These are phyloP conservation scores for Dolichallabes microphthalmus DNA, from an alignment of 2,113 vertebrate species.

Conservation along the genomic window DNA sequence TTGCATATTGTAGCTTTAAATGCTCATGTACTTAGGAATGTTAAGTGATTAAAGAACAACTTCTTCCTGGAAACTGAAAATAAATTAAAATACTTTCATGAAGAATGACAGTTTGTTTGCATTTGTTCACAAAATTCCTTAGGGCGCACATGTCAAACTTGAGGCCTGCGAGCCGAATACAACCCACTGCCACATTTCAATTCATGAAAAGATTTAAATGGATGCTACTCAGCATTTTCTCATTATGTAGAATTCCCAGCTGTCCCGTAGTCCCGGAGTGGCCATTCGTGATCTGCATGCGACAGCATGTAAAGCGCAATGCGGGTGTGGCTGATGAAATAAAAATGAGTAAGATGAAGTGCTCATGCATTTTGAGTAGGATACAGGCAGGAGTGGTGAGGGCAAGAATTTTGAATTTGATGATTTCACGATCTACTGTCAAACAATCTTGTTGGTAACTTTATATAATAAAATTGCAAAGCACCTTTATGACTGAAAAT, in stretches of 20 bases:
- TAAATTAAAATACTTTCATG: neutral
- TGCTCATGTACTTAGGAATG: too few species aligned
- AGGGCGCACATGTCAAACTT: neutral
- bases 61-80: neutral
- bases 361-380: neutral
- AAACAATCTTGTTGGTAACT: neutral
- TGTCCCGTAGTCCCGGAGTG: neutral
- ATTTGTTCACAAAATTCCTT: neutral
- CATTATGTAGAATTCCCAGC: neutral
- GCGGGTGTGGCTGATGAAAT: neutral
- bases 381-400: neutral
- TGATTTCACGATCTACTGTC: neutral
- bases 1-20: too few species aligned
- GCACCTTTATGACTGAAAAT: neutral
- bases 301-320: neutral
- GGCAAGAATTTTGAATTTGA: neutral
- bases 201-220: neutral
- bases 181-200: neutral
- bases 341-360: neutral
- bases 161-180: neutral
- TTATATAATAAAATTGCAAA: neutral
- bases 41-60: neutral
- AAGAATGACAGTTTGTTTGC: neutral
- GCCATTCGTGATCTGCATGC: neutral
- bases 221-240: neutral